phyloP scores from a whole-genome alignment of 2,888 invertebrate genomes.

The Exocentrus adspersus region DNA sequence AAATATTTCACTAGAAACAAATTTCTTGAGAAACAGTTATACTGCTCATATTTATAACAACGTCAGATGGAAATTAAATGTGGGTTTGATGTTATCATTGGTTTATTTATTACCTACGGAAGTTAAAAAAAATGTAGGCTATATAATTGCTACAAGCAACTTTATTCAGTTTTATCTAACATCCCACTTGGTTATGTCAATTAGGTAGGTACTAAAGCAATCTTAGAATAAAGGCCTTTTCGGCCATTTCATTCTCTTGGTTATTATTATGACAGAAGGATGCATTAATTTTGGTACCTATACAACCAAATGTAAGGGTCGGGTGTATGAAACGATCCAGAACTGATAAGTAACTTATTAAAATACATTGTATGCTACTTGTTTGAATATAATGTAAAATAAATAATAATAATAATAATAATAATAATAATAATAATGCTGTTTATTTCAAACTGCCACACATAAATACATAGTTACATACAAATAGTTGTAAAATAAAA shows the following conservation, averaged over 20 bases:
- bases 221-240: conserved; percentile 21
- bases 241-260: background rate
- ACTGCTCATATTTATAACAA: background rate
- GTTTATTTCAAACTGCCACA: no score
- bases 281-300: conserved; percentile 14
- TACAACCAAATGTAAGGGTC: conserved; percentile 3
- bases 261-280: background rate
- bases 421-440: no score
- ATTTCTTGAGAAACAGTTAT: background rate
- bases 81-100: conserved; percentile 11
- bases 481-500: no score
- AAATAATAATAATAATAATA: no score
- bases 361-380: no score
- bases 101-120: conserved; percentile 21
- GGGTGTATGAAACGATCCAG: no score
- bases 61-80: conserved; percentile 1
- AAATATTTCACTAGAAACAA: no score
- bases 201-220: conserved; percentile 19
- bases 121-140: conserved; percentile 19
- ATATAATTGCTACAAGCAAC: conserved; percentile 4
- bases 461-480: no score
- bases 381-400: no score
- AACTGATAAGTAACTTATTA: no score
- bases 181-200: conserved; percentile 17
- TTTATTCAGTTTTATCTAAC: conserved; percentile 11